Evolutionary conservation across 2,888 invertebrate genomes (phyloP).

Genomic region (Xiphydria camelus): DNA sequence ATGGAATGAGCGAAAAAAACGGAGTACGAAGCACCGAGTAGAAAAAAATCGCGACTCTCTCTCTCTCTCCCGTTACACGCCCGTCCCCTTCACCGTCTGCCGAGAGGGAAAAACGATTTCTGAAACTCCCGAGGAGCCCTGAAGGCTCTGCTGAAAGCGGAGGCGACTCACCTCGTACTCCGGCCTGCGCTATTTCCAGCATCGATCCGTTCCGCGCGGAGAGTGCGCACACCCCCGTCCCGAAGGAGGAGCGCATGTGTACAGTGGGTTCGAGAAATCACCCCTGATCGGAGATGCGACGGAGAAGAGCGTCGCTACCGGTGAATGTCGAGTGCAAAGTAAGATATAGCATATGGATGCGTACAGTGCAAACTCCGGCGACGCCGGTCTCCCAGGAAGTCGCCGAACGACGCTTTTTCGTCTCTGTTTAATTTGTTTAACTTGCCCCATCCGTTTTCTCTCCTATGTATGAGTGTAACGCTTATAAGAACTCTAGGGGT

Average conservation of each 20-base stretch:
- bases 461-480: too few relatives aligned
- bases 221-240: slow-evolving; percentile 42
- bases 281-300: too few relatives aligned
- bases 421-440: too few relatives aligned
- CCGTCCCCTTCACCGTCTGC: too few relatives aligned
- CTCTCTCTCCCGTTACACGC: background rate
- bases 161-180: slow-evolving; percentile 54
- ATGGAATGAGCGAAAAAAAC: slow-evolving; percentile 12
- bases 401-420: too few relatives aligned
- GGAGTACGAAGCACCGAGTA: slow-evolving; percentile 2
- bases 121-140: slow-evolving; percentile 25
- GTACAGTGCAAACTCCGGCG: too few relatives aligned
- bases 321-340: too few relatives aligned
- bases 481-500: too few relatives aligned
- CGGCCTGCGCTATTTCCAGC: slow-evolving; percentile 54
- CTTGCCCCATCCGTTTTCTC: too few relatives aligned
- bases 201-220: slow-evolving; percentile 52
- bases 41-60: background rate
- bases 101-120: background rate
- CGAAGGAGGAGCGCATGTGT: slow-evolving; percentile 12
- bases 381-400: too few relatives aligned
- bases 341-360: too few relatives aligned
- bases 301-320: too few relatives aligned
- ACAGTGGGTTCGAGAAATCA: background rate
- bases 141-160: slow-evolving; percentile 46